A percentile compares a stretch with the other conserved stretches of the same genome.
Conservation (phyloP, 2,888 invertebrate genomes). For the Drosophila demipolita region DNA sequence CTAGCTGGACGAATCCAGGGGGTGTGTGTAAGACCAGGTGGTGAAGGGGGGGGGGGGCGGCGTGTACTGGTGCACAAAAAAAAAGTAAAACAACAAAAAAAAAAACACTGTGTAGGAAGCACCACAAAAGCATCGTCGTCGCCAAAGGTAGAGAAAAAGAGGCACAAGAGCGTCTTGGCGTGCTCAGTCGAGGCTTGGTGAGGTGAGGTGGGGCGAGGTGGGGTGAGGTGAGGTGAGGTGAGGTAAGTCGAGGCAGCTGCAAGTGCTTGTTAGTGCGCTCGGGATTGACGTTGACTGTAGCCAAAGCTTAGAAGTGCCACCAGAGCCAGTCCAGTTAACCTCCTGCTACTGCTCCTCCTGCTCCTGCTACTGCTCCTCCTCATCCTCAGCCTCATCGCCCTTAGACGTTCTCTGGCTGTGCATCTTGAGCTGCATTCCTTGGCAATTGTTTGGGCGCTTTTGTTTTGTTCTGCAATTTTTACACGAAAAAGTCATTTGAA, state of each 20-base stretch:
- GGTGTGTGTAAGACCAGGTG: background rate
- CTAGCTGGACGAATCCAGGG: constrained; percentile 24
- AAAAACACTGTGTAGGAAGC: constrained; percentile 54
- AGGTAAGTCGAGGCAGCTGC: constrained; percentile 57
- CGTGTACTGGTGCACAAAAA: constrained; percentile 1
- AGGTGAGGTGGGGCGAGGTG: too few species aligned
- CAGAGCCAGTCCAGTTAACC: constrained; percentile 11
- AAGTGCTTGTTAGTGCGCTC: constrained; percentile 77
- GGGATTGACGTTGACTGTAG: constrained; percentile 73
- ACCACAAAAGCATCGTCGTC: constrained; percentile 66
- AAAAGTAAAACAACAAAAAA: constrained; percentile 6
- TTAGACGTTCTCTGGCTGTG: background rate
- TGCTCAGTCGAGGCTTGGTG: constrained; percentile 38
- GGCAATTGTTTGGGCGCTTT: constrained; percentile 75
- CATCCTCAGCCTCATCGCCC: background rate
- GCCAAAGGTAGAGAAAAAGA: constrained; percentile 7
- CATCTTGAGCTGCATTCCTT: constrained; percentile 76
- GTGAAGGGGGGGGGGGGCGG: too few species aligned
- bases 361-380: background rate
- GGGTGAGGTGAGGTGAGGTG: too few species aligned
- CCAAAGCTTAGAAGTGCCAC: constrained; percentile 65
- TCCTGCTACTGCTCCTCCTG: background rate
- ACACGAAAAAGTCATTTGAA: constrained; percentile 81
- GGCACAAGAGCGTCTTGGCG: constrained; percentile 43
- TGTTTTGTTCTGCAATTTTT: constrained; percentile 75